Percentiles rank a stretch among this genome's conserved stretches.
Conservation (phyloP, 2,113 vertebrate species). For the Rhodinocichla rosea region DNA sequence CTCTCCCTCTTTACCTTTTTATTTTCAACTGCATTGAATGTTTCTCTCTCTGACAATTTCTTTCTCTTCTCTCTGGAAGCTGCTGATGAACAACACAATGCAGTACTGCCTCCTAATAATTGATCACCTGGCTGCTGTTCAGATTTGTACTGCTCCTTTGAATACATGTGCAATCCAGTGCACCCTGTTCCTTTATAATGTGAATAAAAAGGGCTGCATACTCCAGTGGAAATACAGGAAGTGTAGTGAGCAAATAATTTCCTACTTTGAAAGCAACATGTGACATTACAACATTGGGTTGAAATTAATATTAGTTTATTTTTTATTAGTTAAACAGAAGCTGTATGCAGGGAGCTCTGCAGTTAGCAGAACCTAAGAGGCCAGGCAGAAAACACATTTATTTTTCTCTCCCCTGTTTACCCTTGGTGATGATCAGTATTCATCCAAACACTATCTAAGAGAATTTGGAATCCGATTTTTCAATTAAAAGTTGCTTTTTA, state of each 20-base stretch:
- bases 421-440: not conserved
- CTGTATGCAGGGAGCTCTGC: not conserved
- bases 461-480: not conserved
- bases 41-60: slow-evolving; percentile 44
- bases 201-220: slow-evolving; percentile 15
- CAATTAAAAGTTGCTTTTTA: not conserved
- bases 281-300: not conserved
- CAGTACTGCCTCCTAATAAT: slow-evolving; percentile 26
- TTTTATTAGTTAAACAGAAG: slow-evolving; percentile 14
- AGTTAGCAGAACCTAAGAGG: not conserved
- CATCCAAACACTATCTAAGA: not conserved
- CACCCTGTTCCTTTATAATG: not conserved
- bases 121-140: slow-evolving; percentile 54
- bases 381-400: not conserved
- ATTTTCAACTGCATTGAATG: not conserved
- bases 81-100: slow-evolving; percentile 43
- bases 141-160: slow-evolving; percentile 36
- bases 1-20: not conserved
- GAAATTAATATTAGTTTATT: slow-evolving; percentile 23
- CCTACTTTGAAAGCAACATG: not conserved
- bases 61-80: slow-evolving; percentile 29
- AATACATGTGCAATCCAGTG: slow-evolving; percentile 13
- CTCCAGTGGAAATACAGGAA: not conserved
- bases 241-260: slow-evolving; percentile 33
- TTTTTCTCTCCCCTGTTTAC: not conserved